Percentiles rank a stretch among this genome's conserved stretches.
Evolutionary conservation across 2,888 invertebrate species (phyloP).

Genomic region (Tenthredo scrophulariae): DNA sequence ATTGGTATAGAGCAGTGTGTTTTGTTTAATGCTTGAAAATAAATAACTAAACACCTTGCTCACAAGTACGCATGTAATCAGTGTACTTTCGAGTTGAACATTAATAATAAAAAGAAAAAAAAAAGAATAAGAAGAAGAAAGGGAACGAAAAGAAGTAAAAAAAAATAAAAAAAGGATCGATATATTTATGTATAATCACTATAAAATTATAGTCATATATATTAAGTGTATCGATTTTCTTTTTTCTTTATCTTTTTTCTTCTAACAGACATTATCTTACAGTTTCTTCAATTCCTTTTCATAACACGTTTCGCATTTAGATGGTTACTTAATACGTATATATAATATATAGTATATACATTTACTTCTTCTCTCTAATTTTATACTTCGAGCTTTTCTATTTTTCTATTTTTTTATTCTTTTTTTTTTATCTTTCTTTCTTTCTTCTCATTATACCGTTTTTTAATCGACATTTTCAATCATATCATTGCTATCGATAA

Average conservation of each 20-base stretch:
- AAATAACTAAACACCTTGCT: slow-evolving; percentile 12
- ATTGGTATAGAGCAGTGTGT: slow-evolving; percentile 40
- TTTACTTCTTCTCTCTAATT: neutral
- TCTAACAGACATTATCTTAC: neutral
- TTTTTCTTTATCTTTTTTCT: neutral
- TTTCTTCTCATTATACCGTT: neutral
- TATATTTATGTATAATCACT: neutral
- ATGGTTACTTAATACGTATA: slow-evolving; percentile 69
- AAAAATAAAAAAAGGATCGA: neutral
- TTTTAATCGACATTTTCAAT: neutral
- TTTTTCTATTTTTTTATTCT: neutral
- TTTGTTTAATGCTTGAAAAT: slow-evolving; percentile 22
- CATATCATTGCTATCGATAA: neutral
- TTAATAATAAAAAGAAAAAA: neutral
- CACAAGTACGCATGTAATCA: slow-evolving; percentile 10
- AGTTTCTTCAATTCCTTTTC: neutral
- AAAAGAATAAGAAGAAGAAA: neutral
- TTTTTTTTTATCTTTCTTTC: neutral
- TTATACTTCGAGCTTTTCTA: neutral
- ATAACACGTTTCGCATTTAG: slow-evolving; percentile 25
- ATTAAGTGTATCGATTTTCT: slow-evolving; percentile 11
- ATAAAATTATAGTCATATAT: neutral
- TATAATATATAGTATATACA: neutral
- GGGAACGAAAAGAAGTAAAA: neutral
- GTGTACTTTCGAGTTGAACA: neutral